These are phyloP conservation scores for Spodoptera exigua DNA, from an alignment of 2,888 invertebrate species.

Conservation along the genomic window DNA sequence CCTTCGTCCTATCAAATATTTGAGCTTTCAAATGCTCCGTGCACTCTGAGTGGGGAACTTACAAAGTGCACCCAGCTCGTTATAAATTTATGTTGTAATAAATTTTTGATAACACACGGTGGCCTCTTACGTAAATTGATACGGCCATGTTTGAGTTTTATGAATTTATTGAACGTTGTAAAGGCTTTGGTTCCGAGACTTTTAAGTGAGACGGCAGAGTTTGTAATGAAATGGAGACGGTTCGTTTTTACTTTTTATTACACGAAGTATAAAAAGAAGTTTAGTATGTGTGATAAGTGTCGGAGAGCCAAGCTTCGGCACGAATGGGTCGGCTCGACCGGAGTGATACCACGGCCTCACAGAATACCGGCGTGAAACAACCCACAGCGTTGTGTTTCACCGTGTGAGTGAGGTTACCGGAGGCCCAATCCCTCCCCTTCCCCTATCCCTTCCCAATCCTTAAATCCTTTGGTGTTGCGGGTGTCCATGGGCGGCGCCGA, in stretches of 20 bases:
- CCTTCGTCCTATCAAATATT: slow-evolving; percentile 40
- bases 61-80: slow-evolving; percentile 59
- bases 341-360: too few species aligned
- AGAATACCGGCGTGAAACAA: too few species aligned
- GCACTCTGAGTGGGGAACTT: slow-evolving; percentile 39
- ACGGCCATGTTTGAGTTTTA: slow-evolving; percentile 58
- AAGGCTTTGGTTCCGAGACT: slow-evolving; percentile 41
- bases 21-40: slow-evolving; percentile 19
- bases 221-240: slow-evolving; percentile 4
- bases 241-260: background rate
- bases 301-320: too few species aligned
- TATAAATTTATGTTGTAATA: slow-evolving; percentile 66
- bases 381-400: too few species aligned
- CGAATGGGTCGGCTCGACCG: too few species aligned
- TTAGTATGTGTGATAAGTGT: too few species aligned
- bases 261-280: too few species aligned
- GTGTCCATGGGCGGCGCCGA: too few species aligned
- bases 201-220: slow-evolving; percentile 1
- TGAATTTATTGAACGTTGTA: slow-evolving; percentile 63
- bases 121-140: slow-evolving; percentile 69
- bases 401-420: too few species aligned
- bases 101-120: slow-evolving; percentile 63
- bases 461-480: too few species aligned
- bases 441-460: too few species aligned
- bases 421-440: too few species aligned